A percentile compares a stretch with the other conserved stretches of the same genome.
Evolutionary conservation across 2,888 invertebrate species (phyloP).

Genomic region (Tipula confusa): DNA sequence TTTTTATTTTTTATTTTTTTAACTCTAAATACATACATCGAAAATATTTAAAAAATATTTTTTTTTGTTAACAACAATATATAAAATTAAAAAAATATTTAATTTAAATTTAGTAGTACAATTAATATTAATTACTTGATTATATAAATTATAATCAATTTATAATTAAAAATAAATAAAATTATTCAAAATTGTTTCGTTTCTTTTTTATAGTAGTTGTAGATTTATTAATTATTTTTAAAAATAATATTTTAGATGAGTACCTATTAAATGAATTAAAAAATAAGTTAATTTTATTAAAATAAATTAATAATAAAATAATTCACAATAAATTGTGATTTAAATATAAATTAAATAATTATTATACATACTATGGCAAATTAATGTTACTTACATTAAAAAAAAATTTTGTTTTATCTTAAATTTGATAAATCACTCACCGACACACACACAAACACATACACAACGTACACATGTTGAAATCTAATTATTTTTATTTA

Average conservation of each 20-base stretch:
- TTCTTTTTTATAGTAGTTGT: constrained; percentile 1
- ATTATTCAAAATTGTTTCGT: not conserved
- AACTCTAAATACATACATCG: not conserved
- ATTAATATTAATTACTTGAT: not conserved
- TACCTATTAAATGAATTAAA: not conserved
- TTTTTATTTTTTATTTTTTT: too few relatives aligned
- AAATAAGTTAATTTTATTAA: not conserved
- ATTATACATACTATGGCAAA: not conserved
- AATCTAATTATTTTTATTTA: constrained; percentile 9
- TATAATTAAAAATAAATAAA: not conserved
- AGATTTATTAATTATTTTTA: constrained; percentile 3
- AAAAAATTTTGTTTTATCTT: not conserved
- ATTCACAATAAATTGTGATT: constrained; percentile 25
- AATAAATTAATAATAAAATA: not conserved
- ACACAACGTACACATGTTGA: not conserved
- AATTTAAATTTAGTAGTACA: constrained; percentile 3
- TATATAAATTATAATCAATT: not conserved
- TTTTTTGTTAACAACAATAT: not conserved
- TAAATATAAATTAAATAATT: not conserved
- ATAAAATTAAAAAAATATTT: not conserved
- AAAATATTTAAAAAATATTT: not conserved
- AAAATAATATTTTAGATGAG: not conserved
- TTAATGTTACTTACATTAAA: not conserved
- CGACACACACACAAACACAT: not conserved
- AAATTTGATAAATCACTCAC: not conserved